These are phyloP conservation scores for Ceyx cyanopectus DNA, from an alignment of 2,113 vertebrate species.

Conservation along the genomic window DNA sequence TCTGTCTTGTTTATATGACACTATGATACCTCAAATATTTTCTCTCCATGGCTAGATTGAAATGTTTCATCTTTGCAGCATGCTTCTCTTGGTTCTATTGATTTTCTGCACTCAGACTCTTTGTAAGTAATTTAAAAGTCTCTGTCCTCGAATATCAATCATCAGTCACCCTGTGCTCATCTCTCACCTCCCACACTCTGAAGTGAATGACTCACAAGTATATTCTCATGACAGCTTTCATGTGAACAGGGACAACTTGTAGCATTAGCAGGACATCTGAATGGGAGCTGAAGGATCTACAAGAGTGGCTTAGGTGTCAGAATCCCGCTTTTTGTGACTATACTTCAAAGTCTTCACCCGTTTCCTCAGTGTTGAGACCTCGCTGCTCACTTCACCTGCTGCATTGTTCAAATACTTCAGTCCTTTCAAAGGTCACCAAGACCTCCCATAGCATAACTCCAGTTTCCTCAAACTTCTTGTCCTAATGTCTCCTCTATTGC, in stretches of 20 bases:
- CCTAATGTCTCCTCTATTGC: neutral
- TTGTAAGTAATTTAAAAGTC: neutral
- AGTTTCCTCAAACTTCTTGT: neutral
- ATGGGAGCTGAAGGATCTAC: neutral
- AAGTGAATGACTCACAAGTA: neutral
- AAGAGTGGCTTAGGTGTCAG: neutral
- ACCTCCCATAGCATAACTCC: neutral
- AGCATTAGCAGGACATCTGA: neutral
- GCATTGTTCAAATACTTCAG: neutral
- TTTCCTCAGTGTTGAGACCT: fast-evolving
- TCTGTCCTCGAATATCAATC: neutral
- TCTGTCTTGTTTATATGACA: neutral
- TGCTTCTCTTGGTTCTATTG: neutral
- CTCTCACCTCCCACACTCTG: neutral
- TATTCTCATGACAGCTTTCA: neutral
- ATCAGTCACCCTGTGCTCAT: neutral
- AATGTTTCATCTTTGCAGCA: neutral
- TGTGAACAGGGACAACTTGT: neutral
- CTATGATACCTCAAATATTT: neutral
- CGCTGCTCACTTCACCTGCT: neutral
- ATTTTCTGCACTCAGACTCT: neutral
- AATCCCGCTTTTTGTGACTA: neutral
- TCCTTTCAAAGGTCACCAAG: neutral
- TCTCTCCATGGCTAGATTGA: neutral
- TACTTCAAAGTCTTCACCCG: neutral